These are phyloP conservation scores for Spinibarbus caldwelli DNA, from an alignment of 2,797 vertebrate species.

Conservation along the genomic window DNA sequence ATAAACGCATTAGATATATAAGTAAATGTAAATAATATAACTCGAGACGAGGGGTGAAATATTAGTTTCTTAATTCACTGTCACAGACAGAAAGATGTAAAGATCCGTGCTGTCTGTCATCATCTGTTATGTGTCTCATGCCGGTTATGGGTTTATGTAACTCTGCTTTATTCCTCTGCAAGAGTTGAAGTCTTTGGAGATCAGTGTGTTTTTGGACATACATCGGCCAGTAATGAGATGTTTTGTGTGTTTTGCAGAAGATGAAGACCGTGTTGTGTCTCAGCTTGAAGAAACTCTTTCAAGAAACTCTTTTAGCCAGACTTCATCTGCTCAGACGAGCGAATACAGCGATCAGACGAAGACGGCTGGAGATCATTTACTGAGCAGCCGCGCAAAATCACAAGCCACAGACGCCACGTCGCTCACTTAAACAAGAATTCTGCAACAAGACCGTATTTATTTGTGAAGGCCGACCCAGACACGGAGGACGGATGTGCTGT, in stretches of 20 bases:
- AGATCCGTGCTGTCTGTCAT: too few species aligned
- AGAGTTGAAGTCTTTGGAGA: too few species aligned
- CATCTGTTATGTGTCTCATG: too few species aligned
- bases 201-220: too few species aligned
- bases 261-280: not conserved
- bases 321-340: conserved; percentile 67
- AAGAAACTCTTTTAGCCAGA: conserved; percentile 51
- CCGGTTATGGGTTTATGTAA: too few species aligned
- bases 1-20: not conserved
- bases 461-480: conserved; percentile 68
- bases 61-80: not conserved
- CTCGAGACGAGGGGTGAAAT: not conserved
- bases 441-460: conserved; percentile 6
- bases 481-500: conserved; percentile 66
- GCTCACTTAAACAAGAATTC: conserved; percentile 3
- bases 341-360: conserved; percentile 65
- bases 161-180: too few species aligned
- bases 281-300: not conserved
- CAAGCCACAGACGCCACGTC: conserved; percentile 18
- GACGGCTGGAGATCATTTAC: conserved; percentile 24
- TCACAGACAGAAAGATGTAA: too few species aligned
- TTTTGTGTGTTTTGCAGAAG: conserved; percentile 36
- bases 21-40: not conserved
- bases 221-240: not conserved
- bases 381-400: conserved; percentile 36